Percentiles rank a stretch among this genome's conserved stretches.
Conservation (phyloP, 23 tunicate genomes). For the Botrylloides violaceus region DNA sequence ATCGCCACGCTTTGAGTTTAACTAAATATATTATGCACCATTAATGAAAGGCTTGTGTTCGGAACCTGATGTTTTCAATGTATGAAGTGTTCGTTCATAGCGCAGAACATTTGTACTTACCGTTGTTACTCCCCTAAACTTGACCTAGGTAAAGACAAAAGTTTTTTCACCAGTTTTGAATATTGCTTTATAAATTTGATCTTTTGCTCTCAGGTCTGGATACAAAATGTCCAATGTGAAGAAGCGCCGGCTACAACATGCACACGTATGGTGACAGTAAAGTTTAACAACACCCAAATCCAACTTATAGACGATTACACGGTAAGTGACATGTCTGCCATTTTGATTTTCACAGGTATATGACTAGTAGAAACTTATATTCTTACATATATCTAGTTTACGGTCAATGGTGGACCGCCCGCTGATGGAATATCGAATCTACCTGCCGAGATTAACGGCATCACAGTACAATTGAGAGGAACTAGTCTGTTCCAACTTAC, state of each 20-base stretch:
- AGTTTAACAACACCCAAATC: conserved; percentile 35
- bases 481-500: conserved; percentile 65
- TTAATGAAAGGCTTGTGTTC: too few relatives aligned
- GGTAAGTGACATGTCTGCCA: conserved; percentile 19
- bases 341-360: background rate
- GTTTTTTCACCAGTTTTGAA: too few relatives aligned
- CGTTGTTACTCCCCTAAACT: too few relatives aligned
- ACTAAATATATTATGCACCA: too few relatives aligned
- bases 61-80: too few relatives aligned
- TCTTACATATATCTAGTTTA: conserved; percentile 20
- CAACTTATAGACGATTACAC: conserved; percentile 75
- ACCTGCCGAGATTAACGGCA: conserved; percentile 51
- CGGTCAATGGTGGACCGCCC: conserved; percentile 53
- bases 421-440: conserved; percentile 17
- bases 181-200: too few relatives aligned
- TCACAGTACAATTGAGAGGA: conserved; percentile 67
- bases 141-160: too few relatives aligned
- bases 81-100: too few relatives aligned
- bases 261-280: conserved; percentile 69
- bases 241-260: conserved; percentile 91
- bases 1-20: too few relatives aligned
- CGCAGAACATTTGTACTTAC: too few relatives aligned
- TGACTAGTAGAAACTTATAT: background rate
- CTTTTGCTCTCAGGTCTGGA: conserved; percentile 80
- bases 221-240: conserved; percentile 69